Evolutionary conservation across 2,888 invertebrate species (phyloP).

Genomic region (Epinotia brunnichana): DNA sequence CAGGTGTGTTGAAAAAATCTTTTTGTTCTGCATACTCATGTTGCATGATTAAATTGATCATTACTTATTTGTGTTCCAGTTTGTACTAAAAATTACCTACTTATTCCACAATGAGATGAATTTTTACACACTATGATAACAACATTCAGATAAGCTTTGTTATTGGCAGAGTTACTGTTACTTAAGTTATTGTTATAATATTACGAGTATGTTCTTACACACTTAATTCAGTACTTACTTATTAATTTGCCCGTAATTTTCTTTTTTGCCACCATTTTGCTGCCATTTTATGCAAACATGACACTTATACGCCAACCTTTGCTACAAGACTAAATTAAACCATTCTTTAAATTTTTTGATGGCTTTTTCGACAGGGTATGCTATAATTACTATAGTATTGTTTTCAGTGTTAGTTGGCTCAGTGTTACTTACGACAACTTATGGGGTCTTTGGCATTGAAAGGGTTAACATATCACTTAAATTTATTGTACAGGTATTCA

Average conservation of each 20-base stretch:
- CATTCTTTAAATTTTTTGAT: neutral
- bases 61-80: neutral
- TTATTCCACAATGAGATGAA: neutral
- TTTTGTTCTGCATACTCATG: neutral
- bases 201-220: neutral
- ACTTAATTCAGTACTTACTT: slow-evolving; percentile 4
- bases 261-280: neutral
- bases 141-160: neutral
- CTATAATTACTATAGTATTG: neutral
- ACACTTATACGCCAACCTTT: neutral
- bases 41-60: neutral
- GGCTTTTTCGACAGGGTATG: neutral
- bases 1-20: no score
- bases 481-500: slow-evolving; percentile 2
- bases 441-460: neutral
- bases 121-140: neutral
- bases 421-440: neutral
- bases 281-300: neutral
- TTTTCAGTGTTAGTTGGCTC: neutral
- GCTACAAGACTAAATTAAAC: neutral
- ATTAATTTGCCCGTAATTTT: neutral
- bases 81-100: neutral
- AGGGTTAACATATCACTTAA: slow-evolving; percentile 7
- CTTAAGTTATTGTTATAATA: neutral
- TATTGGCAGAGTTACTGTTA: neutral